These are phyloP conservation scores for Synanthedon andrenaeformis DNA, from an alignment of 2,888 invertebrate species.

Conservation along the genomic window DNA sequence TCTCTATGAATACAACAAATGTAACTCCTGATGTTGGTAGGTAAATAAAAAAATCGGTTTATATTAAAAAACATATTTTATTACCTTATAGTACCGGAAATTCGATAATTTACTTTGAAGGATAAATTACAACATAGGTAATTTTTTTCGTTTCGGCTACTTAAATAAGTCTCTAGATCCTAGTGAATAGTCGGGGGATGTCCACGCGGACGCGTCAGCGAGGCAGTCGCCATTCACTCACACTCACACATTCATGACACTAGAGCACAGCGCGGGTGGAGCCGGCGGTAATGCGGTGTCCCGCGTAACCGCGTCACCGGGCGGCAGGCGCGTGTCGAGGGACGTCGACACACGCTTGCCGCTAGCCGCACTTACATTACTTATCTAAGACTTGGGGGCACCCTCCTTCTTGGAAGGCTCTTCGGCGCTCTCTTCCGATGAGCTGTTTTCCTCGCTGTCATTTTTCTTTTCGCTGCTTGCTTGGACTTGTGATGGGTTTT, in stretches of 20 bases:
- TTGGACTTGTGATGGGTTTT: conserved; percentile 15
- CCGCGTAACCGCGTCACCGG: conserved; percentile 21
- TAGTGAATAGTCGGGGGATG: conserved; percentile 44
- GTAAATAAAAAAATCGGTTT: neutral
- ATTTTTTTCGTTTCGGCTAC: conserved; percentile 50
- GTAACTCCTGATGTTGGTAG: neutral
- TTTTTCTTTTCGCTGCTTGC: conserved; percentile 21
- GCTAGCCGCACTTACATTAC: conserved; percentile 31
- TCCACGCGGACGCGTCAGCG: conserved; percentile 23
- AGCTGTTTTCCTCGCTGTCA: conserved; percentile 19
- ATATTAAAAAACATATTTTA: conserved; percentile 53
- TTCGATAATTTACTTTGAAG: conserved; percentile 65
- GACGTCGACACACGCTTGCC: conserved; percentile 63
- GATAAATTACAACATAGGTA: conserved; percentile 60
- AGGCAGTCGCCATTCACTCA: conserved; percentile 26
- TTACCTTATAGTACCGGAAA: conserved; percentile 63
- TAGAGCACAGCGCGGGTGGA: conserved; percentile 15
- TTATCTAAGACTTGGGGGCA: conserved; percentile 39
- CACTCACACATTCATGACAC: conserved; percentile 14
- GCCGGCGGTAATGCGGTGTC: conserved; percentile 14
- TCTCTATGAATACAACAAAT: neutral
- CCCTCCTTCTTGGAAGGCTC: conserved; percentile 20
- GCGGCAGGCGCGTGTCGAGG: conserved; percentile 66
- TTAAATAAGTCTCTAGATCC: conserved; percentile 64
- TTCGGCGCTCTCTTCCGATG: conserved; percentile 37